A percentile compares a stretch with the other conserved stretches of the same genome.
These are phyloP conservation scores for Penelope pileata DNA, from an alignment of 2,113 vertebrate genomes.

Conservation along the genomic window DNA sequence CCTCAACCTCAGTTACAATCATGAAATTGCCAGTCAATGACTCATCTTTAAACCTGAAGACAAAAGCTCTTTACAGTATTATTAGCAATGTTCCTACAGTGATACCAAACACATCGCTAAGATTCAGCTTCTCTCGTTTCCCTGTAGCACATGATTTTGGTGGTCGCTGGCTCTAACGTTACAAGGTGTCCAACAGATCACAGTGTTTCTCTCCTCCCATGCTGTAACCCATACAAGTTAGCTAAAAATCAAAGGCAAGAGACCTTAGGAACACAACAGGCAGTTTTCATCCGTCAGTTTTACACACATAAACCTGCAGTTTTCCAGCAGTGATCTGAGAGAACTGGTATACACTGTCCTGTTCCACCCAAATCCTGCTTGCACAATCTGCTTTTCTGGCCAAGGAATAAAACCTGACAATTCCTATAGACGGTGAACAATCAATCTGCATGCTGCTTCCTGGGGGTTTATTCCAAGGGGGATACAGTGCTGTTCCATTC, in stretches of 20 bases:
- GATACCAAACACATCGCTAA: background rate
- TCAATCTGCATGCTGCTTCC: background rate
- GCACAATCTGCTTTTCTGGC: background rate
- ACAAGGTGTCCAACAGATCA: background rate
- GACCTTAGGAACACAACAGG: background rate
- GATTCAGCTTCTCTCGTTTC: fast-evolving
- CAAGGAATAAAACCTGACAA: background rate
- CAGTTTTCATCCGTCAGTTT: background rate
- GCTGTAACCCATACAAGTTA: fast-evolving
- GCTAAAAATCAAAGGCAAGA: background rate
- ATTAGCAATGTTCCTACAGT: background rate
- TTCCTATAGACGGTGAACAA: background rate
- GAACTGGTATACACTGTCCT: background rate
- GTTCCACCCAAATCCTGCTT: background rate
- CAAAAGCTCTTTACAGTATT: background rate
- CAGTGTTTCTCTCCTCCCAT: background rate
- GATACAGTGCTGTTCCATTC: slow-evolving; percentile 5
- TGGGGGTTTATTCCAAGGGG: background rate
- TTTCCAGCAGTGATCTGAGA: background rate
- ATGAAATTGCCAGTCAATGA: background rate
- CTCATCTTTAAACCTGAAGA: background rate
- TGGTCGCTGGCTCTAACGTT: background rate
- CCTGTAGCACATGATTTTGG: fast-evolving
- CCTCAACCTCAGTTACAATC: background rate
- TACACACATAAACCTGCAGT: background rate